Conservation (phyloP, 2,113 vertebrate genomes). For the Perca schrenkii region DNA sequence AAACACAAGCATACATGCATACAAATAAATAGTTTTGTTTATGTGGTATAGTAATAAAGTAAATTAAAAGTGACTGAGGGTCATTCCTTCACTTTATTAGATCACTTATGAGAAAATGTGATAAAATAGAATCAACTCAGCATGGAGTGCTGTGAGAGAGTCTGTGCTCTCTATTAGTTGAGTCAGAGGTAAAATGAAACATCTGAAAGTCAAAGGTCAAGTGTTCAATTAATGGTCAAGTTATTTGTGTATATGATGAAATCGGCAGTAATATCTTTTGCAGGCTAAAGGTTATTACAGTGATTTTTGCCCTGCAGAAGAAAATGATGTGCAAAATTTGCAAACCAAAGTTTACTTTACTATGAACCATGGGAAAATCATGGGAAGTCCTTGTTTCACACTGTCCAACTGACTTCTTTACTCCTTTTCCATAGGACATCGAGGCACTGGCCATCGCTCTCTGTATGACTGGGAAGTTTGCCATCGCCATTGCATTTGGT, state of each 20-base stretch:
- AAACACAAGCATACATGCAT: neutral
- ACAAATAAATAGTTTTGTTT: neutral
- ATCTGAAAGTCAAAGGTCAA: conserved; percentile 11
- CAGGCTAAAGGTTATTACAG: neutral
- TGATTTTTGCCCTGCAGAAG: neutral
- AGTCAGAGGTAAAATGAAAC: neutral
- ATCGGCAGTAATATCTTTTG: neutral
- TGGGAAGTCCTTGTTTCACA: neutral
- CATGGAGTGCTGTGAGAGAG: neutral
- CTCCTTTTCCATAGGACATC: conserved; percentile 72
- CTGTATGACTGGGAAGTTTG: conserved; percentile 91
- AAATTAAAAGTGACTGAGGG: neutral
- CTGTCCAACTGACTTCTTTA: neutral
- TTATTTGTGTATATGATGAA: conserved; percentile 1
- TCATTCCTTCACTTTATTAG: neutral
- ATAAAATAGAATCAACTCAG: neutral
- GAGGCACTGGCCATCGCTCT: conserved; percentile 79
- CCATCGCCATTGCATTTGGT: conserved; percentile 91
- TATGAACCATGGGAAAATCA: neutral
- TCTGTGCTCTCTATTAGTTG: neutral
- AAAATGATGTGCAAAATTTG: neutral
- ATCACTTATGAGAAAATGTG: neutral
- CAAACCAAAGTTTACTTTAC: neutral
- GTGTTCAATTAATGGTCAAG: neutral
- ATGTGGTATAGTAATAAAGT: neutral